Percentiles rank a stretch among this genome's conserved stretches.
phyloP scores from a whole-genome alignment of 2,888 invertebrate species.

The Caenorhabditis panamensis region DNA sequence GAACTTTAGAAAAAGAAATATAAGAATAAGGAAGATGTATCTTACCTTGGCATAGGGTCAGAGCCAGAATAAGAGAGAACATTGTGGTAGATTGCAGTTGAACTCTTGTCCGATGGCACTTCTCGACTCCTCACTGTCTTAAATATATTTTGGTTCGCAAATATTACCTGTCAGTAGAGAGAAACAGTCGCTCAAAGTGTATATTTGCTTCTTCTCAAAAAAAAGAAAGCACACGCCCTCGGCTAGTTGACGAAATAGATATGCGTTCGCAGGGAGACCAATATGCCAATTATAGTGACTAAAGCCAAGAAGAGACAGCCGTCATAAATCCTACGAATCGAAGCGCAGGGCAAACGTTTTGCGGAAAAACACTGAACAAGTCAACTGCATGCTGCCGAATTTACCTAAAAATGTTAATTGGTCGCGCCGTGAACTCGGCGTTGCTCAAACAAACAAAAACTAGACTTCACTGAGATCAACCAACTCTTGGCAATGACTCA shows the following conservation, averaged over 20 bases:
- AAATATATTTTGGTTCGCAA: constrained; percentile 59
- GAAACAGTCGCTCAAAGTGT: constrained; percentile 58
- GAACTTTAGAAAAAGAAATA: no score
- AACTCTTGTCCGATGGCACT: constrained; percentile 50
- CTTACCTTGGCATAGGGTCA: constrained; percentile 40
- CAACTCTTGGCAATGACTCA: constrained; percentile 35
- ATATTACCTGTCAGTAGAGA: constrained; percentile 63
- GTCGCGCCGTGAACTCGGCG: constrained; percentile 55
- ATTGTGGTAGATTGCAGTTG: constrained; percentile 16
- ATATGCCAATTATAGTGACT: constrained; percentile 53
- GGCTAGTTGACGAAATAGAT: constrained; percentile 59
- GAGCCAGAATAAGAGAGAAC: constrained; percentile 43
- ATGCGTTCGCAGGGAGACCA: constrained; percentile 33
- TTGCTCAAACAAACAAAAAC: constrained; percentile 58
- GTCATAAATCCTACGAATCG: constrained; percentile 51
- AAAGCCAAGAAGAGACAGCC: constrained; percentile 29
- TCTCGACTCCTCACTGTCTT: constrained; percentile 37
- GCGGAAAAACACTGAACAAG: constrained; percentile 28
- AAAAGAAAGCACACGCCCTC: constrained; percentile 55
- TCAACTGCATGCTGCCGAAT: constrained; percentile 6
- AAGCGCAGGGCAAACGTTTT: constrained; percentile 18
- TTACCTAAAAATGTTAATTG: constrained; percentile 52
- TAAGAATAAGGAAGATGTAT: background rate
- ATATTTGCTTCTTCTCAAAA: constrained; percentile 57
- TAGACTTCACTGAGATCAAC: constrained; percentile 46